Percentiles rank a stretch among this genome's conserved stretches.
Conservation (phyloP, 2,797 vertebrate genomes). For the Neosilurus hyrtlii region DNA sequence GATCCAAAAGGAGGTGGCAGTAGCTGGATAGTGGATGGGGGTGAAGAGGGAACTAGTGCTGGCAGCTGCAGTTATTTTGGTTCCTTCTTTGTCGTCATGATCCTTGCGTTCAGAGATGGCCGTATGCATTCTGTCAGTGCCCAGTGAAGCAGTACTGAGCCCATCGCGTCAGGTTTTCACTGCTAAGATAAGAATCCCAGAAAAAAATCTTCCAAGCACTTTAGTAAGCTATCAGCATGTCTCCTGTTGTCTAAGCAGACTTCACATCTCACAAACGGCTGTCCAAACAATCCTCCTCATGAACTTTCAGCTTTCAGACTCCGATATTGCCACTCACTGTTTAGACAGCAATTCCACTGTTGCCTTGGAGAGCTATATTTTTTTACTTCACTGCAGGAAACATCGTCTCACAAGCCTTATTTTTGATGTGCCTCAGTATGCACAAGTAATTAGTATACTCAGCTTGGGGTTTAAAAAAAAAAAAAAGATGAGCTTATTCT, state of each 20-base stretch:
- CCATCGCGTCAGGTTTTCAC: neutral
- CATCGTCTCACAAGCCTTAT: slow-evolving; percentile 49
- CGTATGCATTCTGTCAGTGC: slow-evolving; percentile 23
- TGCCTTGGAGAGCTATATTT: slow-evolving; percentile 62
- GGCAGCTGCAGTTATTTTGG: slow-evolving; percentile 75
- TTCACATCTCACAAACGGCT: neutral
- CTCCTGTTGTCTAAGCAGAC: neutral
- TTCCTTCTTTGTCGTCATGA: slow-evolving; percentile 63
- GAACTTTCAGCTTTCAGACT: slow-evolving; percentile 43
- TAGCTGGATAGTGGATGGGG: slow-evolving; percentile 47
- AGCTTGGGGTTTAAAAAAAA: neutral
- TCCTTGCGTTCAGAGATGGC: slow-evolving; percentile 55
- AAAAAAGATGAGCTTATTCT: neutral
- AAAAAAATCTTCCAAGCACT: neutral
- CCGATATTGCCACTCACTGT: slow-evolving; percentile 56
- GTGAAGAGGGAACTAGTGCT: slow-evolving; percentile 52
- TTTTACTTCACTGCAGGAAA: slow-evolving; percentile 60
- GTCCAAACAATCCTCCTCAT: slow-evolving; percentile 36
- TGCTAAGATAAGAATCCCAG: neutral
- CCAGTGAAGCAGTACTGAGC: neutral
- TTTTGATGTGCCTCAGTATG: slow-evolving; percentile 34
- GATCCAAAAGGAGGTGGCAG: slow-evolving; percentile 37
- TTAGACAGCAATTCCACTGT: slow-evolving; percentile 62
- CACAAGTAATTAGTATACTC: slow-evolving; percentile 22
- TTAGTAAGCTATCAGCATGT: neutral